Conservation (phyloP, 2,797 vertebrate species). For the Austrolebias charrua region DNA sequence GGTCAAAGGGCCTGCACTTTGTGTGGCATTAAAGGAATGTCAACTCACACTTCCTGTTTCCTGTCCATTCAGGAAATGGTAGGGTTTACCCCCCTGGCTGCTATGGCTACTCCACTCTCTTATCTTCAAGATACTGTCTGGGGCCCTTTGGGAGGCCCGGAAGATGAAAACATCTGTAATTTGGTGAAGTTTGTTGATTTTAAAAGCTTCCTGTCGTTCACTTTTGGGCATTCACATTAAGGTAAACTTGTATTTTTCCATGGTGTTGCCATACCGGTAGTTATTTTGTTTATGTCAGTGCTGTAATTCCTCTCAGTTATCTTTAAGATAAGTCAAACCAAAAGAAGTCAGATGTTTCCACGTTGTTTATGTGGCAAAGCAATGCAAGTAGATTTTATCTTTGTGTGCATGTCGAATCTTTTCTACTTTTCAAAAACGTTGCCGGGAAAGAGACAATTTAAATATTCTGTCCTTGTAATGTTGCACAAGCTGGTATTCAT, state of each 20-base stretch:
- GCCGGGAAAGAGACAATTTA: background rate
- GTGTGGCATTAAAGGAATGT: slow-evolving; percentile 70
- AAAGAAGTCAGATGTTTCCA: background rate
- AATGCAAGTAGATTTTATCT: background rate
- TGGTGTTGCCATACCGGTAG: background rate
- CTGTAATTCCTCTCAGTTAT: background rate
- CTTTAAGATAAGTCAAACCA: background rate
- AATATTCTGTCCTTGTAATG: background rate
- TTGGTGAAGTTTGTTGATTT: slow-evolving; percentile 21
- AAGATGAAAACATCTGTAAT: slow-evolving; percentile 36
- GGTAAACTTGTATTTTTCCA: background rate
- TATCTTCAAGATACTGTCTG: slow-evolving; percentile 69
- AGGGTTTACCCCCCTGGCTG: slow-evolving; percentile 65
- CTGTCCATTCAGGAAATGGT: slow-evolving; percentile 74
- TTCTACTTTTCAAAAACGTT: background rate
- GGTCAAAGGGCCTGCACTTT: slow-evolving; percentile 9
- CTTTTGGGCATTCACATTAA: background rate
- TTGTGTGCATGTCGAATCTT: background rate
- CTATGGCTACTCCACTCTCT: slow-evolving; percentile 47
- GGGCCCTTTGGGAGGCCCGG: slow-evolving; percentile 35
- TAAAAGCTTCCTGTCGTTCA: slow-evolving; percentile 44
- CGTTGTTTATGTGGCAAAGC: background rate
- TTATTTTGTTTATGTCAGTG: background rate
- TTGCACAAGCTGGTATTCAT: background rate
- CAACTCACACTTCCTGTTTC: slow-evolving; percentile 80